Evolutionary conservation across 1,140 invertebrate genomes (phyloP).

Genomic region (Archegozetes longisetosus): DNA sequence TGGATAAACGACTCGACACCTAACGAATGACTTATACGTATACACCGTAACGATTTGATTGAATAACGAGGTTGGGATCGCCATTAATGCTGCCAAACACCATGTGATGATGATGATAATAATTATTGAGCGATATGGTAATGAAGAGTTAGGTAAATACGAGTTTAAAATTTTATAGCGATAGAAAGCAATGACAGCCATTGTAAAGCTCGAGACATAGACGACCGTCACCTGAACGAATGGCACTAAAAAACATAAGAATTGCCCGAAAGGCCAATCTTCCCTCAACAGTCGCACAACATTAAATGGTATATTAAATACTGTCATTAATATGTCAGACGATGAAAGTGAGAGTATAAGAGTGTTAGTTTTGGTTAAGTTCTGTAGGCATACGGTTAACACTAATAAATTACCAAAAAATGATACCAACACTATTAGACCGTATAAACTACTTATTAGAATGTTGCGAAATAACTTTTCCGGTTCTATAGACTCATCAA

Average conservation of each 20-base stretch:
- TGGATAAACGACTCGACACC: background rate
- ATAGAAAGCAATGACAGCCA: slow-evolving; percentile 37
- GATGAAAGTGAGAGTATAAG: slow-evolving; percentile 69
- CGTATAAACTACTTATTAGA: background rate
- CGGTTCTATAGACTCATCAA: background rate
- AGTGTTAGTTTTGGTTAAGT: slow-evolving; percentile 58
- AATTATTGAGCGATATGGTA: background rate
- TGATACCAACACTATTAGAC: slow-evolving; percentile 1
- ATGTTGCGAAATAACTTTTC: background rate
- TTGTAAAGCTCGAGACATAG: slow-evolving; percentile 38
- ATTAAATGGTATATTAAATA: slow-evolving; percentile 63
- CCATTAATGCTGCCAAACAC: background rate
- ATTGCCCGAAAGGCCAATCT: slow-evolving; percentile 33
- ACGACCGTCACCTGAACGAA: slow-evolving; percentile 27
- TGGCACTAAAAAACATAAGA: slow-evolving; percentile 34
- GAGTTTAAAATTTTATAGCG: slow-evolving; percentile 33
- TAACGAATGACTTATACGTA: background rate
- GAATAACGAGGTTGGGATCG: background rate
- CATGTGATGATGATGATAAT: background rate
- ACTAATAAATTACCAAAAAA: slow-evolving; percentile 6
- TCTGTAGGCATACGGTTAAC: background rate
- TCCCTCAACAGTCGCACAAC: slow-evolving; percentile 24
- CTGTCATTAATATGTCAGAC: slow-evolving; percentile 63
- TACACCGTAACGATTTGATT: background rate
- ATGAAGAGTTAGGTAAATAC: background rate